Conservation (phyloP, 2,888 invertebrate genomes). For the Rhogogaster chlorosoma region DNA sequence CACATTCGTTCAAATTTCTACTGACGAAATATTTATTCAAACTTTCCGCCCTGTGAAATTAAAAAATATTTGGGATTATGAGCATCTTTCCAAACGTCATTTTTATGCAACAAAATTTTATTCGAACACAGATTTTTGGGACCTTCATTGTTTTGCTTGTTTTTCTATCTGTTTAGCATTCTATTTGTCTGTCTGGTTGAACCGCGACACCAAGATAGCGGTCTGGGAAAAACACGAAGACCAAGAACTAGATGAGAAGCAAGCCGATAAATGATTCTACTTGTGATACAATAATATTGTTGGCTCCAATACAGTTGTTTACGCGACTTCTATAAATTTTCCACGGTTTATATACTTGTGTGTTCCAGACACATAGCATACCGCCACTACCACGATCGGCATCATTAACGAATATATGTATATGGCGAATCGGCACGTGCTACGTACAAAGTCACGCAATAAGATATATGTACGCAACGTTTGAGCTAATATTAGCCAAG, state of each 20-base stretch:
- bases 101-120: not conserved
- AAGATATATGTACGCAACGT: constrained; percentile 45
- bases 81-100: not conserved
- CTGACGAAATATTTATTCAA: not conserved
- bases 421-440: constrained; percentile 41
- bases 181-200: not conserved
- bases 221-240: not conserved
- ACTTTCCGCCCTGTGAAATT: not conserved
- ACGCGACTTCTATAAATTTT: constrained; percentile 42
- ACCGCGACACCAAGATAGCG: not conserved
- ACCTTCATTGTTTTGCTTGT: not conserved
- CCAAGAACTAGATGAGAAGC: constrained; percentile 8
- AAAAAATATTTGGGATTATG: not conserved
- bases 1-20: not conserved
- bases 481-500: constrained; percentile 50
- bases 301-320: constrained; percentile 27
- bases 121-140: not conserved
- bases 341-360: constrained; percentile 2
- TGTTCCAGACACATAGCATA: not conserved
- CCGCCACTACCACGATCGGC: constrained; percentile 17
- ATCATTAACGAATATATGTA: constrained; percentile 41
- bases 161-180: not conserved
- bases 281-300: constrained; percentile 32
- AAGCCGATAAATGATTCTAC: constrained; percentile 8
- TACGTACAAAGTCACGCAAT: constrained; percentile 45